Evolutionary conservation across 2,888 invertebrate genomes (phyloP), one percentile per base, ranked within the genome.

Genomic region (Arrhopalites spinosus): DNA sequence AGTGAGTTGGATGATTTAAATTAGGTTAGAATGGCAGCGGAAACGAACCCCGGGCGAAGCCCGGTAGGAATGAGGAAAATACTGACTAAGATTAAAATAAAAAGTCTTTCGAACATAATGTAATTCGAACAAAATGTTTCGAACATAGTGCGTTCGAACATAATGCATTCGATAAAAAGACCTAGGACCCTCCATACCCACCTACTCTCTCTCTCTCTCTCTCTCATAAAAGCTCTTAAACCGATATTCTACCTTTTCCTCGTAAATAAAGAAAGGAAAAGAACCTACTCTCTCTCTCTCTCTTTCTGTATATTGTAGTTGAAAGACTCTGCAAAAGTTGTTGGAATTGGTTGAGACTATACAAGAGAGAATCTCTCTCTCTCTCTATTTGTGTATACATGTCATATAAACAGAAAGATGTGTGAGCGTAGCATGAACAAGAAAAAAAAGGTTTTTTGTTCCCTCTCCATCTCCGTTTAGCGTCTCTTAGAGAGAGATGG

Each of bases 191-290:
- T 59, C 23, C 3, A 53, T 2, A 27, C 29, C 64, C 20, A 64
- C n/a, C 29, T 64, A 64, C 29, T n/a, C 43, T 64, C 64, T 17
- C 13, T 64, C 59, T 23, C 50, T 5, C 43, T 17, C 13, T 25
- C 23, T 50, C 50, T 50, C 68, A 50, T 68, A 68, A 68, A 68
- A 68, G 43, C 68, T 68, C 68, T 68, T 68, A 68, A 68, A 68
- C 68, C 68, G 50, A 68, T 68, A 68, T 68, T 68, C 68, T 27
- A 68, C 50, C 68, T 68, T 25, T 68, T 64, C 36, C 59, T 59
- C 59, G 59, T 59, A 59, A 59, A 59, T 59, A 59, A 59, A 59
- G 59, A 59, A 59, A 23, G 59, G 59, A n/a, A 56, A 47, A 56
- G 59, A 59, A 15, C 59, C 15, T 36, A 30, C 29, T 11, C 64